These are phyloP conservation scores for Gerris buenoi DNA, from an alignment of 1,140 invertebrate species.

Conservation along the genomic window DNA sequence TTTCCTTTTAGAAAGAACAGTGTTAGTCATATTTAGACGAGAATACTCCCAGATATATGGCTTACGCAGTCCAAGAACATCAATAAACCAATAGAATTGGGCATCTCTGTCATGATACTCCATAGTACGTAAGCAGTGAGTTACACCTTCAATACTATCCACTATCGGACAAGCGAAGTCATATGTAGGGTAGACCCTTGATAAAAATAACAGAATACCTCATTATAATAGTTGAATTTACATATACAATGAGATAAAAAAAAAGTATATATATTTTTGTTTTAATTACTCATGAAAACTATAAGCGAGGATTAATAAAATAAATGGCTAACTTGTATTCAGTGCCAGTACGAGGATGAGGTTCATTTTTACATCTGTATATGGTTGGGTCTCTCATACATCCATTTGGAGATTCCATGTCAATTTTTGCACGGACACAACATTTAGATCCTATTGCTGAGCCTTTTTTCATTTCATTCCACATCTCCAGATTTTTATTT, in stretches of 20 bases:
- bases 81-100: slow-evolving; percentile 94
- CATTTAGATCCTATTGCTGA: slow-evolving; percentile 61
- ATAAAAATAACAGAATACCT: slow-evolving; percentile 26
- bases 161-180: slow-evolving; percentile 99
- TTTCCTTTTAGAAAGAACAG: slow-evolving; percentile 92
- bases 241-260: background rate
- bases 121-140: slow-evolving; percentile 91
- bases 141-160: slow-evolving; percentile 91
- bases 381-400: slow-evolving; percentile 98
- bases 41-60: slow-evolving; percentile 90
- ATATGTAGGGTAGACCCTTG: slow-evolving; percentile 95
- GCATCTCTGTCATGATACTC: slow-evolving; percentile 97
- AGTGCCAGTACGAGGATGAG: slow-evolving; percentile 78
- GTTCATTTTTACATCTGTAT: slow-evolving; percentile 92
- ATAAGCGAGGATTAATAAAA: background rate
- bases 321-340: slow-evolving; percentile 79
- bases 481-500: slow-evolving; percentile 73
- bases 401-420: slow-evolving; percentile 91
- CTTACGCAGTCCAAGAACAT: slow-evolving; percentile 69
- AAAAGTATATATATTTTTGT: too few species aligned
- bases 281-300: background rate
- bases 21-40: slow-evolving; percentile 91
- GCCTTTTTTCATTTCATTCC: slow-evolving; percentile 91
- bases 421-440: slow-evolving; percentile 93
- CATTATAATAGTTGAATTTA: too few species aligned